Evolutionary conservation across 1,140 invertebrate genomes (phyloP).

Genomic region (Oreohelix idahoensis): DNA sequence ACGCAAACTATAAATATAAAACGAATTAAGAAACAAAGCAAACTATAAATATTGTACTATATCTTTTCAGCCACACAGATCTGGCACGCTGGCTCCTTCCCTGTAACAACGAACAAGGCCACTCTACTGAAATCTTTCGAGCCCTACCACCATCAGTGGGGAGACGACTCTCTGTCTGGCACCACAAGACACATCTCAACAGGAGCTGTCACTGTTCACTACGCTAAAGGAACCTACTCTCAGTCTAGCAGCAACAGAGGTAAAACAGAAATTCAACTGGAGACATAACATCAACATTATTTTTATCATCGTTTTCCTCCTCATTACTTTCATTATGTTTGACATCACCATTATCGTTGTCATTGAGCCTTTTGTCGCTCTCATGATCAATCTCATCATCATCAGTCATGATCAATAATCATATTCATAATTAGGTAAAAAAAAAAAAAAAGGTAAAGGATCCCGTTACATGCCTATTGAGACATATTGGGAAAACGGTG

Average conservation of each 20-base stretch:
- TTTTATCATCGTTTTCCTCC: no score
- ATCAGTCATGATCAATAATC: background rate
- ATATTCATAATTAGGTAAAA: no score
- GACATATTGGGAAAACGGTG: no score
- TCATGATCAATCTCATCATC: background rate
- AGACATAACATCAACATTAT: no score
- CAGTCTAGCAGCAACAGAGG: background rate
- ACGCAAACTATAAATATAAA: no score
- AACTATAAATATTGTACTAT: no score
- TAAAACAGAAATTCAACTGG: background rate
- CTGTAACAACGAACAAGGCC: background rate
- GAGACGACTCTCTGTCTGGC: constrained; percentile 25
- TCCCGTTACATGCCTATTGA: no score
- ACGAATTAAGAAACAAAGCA: no score
- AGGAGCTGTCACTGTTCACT: background rate
- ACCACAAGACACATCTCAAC: background rate
- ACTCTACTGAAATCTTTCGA: constrained; percentile 5
- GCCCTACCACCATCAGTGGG: constrained; percentile 31
- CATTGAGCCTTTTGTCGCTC: background rate
- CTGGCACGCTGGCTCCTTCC: background rate
- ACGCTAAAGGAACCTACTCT: constrained; percentile 13
- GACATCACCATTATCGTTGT: background rate
- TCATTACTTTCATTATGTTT: background rate
- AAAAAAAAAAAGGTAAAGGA: no score
- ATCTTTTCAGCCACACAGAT: constrained; percentile 9